Base-by-base conservation (phyloP, 2,113 vertebrate genomes). In the Perccottus glenii region DNA sequence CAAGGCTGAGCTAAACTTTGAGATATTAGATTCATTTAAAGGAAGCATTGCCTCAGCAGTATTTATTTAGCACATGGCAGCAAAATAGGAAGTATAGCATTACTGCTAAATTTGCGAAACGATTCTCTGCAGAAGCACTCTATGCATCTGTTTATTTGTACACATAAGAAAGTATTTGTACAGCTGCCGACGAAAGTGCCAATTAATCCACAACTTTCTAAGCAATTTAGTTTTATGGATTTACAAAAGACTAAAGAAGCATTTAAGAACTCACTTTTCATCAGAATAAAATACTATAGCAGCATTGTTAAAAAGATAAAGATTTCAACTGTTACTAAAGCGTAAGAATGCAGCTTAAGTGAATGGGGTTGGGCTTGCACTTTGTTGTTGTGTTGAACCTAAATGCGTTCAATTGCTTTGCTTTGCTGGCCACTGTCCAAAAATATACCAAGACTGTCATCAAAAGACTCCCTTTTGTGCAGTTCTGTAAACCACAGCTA, bases 51-150 rank as follows among this genome's bases (percentile, higher is more conserved):
- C 27, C 11, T 61, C 50, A 43, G 56, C 48, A 59, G 44, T 69
- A 70, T 84, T 82, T 75, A 67, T 61, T 35, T n/a, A 11, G 46
- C 48, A 48, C 33, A n/a, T 71, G 51, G 56, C 70, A 78, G 75
- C 72, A 62, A 73, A 73, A 70, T 60, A 56, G 60, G 42, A 43
- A 33, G 38, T 59, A 51, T 60, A 16, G 51, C 65, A 43, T 56
- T 44, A 66, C 61, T 19, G 38, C 43, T 45, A 52, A 35, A 69
- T 81, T 64, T 65, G 64, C 48, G 45, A 47, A 45, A 63, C 60
- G 49, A 3, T 56, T 53, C 7, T 48, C 55, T 36, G 51, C 36
- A 43, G 55, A 15, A 19, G 60, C 52, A 16, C 35, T 43, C 47
- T 50, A 51, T 72, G 48, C 44, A 0, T 70, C 32, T 73, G 55